These are phyloP conservation scores for Antechinus flavipes DNA, from an alignment of 2,113 vertebrate genomes.

Conservation along the genomic window DNA sequence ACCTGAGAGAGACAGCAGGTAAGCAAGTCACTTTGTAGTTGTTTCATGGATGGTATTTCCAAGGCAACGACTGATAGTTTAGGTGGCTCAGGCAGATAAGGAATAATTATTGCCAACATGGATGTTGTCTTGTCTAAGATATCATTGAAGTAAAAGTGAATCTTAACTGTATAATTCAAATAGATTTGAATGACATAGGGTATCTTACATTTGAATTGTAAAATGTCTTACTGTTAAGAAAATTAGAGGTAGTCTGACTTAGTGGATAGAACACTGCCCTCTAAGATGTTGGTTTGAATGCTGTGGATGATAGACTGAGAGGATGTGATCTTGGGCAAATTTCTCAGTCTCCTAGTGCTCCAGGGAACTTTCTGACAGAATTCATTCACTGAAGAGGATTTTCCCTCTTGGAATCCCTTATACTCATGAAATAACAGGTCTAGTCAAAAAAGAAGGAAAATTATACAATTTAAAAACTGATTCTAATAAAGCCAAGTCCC, in stretches of 20 bases:
- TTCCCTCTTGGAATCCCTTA: neutral
- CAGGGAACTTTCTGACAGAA: neutral
- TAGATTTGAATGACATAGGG: neutral
- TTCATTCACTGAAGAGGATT: neutral
- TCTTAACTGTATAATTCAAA: neutral
- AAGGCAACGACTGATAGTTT: neutral
- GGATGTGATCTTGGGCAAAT: neutral
- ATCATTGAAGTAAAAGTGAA: neutral
- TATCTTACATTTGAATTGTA: neutral
- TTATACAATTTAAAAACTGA: neutral
- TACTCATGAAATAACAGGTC: neutral
- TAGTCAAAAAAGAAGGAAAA: neutral
- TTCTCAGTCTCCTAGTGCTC: neutral
- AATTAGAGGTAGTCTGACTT: neutral
- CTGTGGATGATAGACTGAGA: neutral
- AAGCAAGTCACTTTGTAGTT: slow-evolving; percentile 58
- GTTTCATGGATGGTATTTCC: neutral
- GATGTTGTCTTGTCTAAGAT: neutral
- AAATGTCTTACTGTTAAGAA: neutral
- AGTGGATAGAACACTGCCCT: neutral
- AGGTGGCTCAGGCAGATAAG: neutral
- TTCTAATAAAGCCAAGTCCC: neutral
- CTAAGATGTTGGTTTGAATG: neutral
- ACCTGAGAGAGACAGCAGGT: slow-evolving; percentile 87
- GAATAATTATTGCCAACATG: neutral